phyloP scores from a whole-genome alignment of 2,888 invertebrate genomes.

The Orchestes rusci region DNA sequence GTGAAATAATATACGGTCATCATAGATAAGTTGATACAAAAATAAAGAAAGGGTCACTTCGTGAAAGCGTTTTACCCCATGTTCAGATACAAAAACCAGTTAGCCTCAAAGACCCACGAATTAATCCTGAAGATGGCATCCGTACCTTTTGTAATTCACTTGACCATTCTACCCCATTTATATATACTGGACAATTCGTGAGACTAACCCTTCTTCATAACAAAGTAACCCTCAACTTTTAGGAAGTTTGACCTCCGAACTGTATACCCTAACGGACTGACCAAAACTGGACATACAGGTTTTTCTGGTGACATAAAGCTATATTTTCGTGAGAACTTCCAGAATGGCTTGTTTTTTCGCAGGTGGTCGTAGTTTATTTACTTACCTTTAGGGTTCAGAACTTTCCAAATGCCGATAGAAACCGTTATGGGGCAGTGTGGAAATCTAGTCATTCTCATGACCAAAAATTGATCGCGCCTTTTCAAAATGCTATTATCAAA shows the following conservation, averaged over 20 bases:
- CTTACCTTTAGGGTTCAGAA: slow-evolving; percentile 15
- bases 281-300: slow-evolving; percentile 42
- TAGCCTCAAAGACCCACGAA: slow-evolving; percentile 27
- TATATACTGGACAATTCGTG: slow-evolving; percentile 36
- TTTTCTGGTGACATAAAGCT: slow-evolving; percentile 36
- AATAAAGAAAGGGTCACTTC: too few relatives aligned
- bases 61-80: slow-evolving; percentile 31
- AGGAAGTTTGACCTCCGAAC: slow-evolving; percentile 35
- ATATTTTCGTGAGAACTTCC: slow-evolving; percentile 34
- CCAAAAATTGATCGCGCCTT: too few relatives aligned
- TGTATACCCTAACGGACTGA: slow-evolving; percentile 39
- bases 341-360: slow-evolving; percentile 29
- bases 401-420: too few relatives aligned
- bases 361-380: slow-evolving; percentile 20
- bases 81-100: slow-evolving; percentile 33
- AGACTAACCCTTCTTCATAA: slow-evolving; percentile 35
- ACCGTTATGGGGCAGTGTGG: too few relatives aligned
- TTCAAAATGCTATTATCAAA: too few relatives aligned
- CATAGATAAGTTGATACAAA: too few relatives aligned
- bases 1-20: too few relatives aligned
- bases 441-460: too few relatives aligned
- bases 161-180: slow-evolving; percentile 38
- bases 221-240: slow-evolving; percentile 28
- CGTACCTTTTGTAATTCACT: slow-evolving; percentile 35
- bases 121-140: slow-evolving; percentile 24